These are phyloP conservation scores for Andrena camellia DNA, from an alignment of 2,888 invertebrate genomes.

Conservation along the genomic window DNA sequence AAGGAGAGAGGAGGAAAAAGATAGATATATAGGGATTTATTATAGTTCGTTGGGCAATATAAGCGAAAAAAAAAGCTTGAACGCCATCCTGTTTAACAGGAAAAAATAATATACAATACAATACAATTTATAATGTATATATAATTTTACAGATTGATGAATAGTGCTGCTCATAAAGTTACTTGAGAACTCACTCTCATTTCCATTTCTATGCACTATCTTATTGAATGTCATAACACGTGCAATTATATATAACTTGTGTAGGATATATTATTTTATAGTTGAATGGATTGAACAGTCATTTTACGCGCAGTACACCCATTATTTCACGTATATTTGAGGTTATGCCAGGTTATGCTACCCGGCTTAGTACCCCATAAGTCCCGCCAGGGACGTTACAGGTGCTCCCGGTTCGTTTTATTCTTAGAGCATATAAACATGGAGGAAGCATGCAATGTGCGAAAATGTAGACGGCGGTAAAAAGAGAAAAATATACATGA, in stretches of 20 bases:
- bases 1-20: too few relatives aligned
- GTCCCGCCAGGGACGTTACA: slow-evolving; percentile 36
- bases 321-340: not conserved
- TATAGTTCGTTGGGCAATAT: too few relatives aligned
- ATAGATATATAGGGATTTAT: too few relatives aligned
- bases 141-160: not conserved
- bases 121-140: not conserved
- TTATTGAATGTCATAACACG: not conserved
- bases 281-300: not conserved
- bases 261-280: not conserved
- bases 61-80: too few relatives aligned
- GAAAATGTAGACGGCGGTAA: too few relatives aligned
- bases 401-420: not conserved
- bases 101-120: too few relatives aligned
- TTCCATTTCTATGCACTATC: not conserved
- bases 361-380: slow-evolving; percentile 29
- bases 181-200: slow-evolving; percentile 21
- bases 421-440: too few relatives aligned
- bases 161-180: not conserved
- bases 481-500: too few relatives aligned
- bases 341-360: slow-evolving; percentile 59
- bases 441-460: too few relatives aligned
- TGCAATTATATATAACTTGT: not conserved
- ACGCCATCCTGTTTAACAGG: too few relatives aligned
- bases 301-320: not conserved